Percentiles rank a stretch among this genome's conserved stretches.
phyloP scores from a whole-genome alignment of 2,888 invertebrate genomes.

The Xylota sylvarum region DNA sequence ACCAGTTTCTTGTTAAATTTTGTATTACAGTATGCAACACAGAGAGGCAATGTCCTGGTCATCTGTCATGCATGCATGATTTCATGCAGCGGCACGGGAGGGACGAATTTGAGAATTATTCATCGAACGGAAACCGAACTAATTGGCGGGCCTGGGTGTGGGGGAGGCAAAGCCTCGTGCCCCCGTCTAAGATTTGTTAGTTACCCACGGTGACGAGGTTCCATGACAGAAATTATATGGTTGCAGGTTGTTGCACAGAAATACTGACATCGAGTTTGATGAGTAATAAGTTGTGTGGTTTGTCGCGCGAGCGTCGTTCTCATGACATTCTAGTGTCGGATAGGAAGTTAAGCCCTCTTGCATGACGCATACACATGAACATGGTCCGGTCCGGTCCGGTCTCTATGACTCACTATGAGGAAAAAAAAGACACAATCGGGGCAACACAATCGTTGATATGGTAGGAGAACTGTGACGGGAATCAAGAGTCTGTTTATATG shows the following conservation, averaged over 20 bases:
- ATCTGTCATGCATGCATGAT: slow-evolving; percentile 57
- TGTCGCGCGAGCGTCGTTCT: slow-evolving; percentile 19
- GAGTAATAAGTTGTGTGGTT: slow-evolving; percentile 58
- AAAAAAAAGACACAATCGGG: not conserved
- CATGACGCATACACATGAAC: slow-evolving; percentile 57
- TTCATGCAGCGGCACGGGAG: slow-evolving; percentile 34
- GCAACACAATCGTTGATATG: slow-evolving; percentile 16
- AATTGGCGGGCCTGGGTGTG: slow-evolving; percentile 29
- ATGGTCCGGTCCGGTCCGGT: not conserved
- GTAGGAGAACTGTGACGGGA: slow-evolving; percentile 18
- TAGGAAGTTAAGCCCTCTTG: slow-evolving; percentile 69
- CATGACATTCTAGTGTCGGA: slow-evolving; percentile 60
- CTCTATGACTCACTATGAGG: slow-evolving; percentile 20
- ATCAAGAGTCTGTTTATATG: slow-evolving; percentile 5
- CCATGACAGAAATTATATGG: slow-evolving; percentile 35
- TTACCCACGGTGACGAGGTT: slow-evolving; percentile 50
- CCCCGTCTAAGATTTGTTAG: slow-evolving; percentile 9
- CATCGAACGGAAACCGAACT: slow-evolving; percentile 37
- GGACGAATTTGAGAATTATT: not conserved
- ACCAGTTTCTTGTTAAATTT: slow-evolving; percentile 42
- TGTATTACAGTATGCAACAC: slow-evolving; percentile 21
- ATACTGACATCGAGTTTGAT: slow-evolving; percentile 18
- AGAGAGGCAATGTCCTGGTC: slow-evolving; percentile 53
- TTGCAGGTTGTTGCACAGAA: slow-evolving; percentile 4
- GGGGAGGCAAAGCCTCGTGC: not conserved